Conservation (phyloP, 2,888 invertebrate species). For the Acrobasis consociella region DNA sequence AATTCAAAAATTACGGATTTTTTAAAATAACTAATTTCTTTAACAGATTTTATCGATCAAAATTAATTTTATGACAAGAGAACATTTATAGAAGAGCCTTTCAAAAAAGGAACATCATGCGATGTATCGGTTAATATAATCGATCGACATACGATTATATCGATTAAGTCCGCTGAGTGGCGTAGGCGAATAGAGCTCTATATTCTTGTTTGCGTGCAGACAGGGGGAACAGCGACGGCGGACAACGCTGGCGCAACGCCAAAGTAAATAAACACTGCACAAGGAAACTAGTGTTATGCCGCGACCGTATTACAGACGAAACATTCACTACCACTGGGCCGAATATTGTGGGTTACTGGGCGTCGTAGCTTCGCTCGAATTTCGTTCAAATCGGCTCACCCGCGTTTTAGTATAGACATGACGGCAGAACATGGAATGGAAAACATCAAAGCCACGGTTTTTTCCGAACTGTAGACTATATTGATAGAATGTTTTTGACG, state of each 20-base stretch:
- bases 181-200: constrained; percentile 63
- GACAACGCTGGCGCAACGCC: constrained; percentile 75
- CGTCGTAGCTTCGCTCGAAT: constrained; percentile 45
- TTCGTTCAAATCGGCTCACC: constrained; percentile 28
- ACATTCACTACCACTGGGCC: constrained; percentile 80
- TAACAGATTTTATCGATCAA: no score
- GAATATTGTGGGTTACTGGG: constrained; percentile 81
- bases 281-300: constrained; percentile 83
- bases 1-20: no score
- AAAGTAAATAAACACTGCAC: constrained; percentile 82
- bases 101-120: no score
- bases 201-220: constrained; percentile 69
- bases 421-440: constrained; percentile 21
- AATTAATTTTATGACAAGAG: no score
- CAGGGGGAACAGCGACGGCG: constrained; percentile 65
- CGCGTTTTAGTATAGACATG: constrained; percentile 1
- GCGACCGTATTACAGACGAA: constrained; percentile 81
- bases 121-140: constrained; percentile 31
- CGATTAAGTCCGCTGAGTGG: constrained; percentile 57
- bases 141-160: constrained; percentile 60
- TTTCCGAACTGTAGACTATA: not conserved
- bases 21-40: no score
- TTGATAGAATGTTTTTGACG: not conserved
- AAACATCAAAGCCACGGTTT: constrained; percentile 19
- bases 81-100: no score